phyloP scores from a whole-genome alignment of 2,797 vertebrate genomes.

The Rallus crepitans region DNA sequence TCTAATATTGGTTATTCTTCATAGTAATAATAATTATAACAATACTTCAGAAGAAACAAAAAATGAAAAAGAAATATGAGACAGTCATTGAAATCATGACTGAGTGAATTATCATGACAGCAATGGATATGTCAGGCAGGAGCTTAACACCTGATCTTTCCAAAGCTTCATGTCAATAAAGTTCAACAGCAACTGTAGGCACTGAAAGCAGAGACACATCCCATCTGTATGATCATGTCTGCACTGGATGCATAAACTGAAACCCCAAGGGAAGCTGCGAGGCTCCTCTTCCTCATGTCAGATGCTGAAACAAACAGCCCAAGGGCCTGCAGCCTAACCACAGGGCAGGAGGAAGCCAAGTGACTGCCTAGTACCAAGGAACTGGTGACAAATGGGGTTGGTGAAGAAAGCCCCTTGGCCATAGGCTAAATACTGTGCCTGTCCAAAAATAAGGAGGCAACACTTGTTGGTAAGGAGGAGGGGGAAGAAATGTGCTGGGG shows the following conservation, averaged over 20 bases:
- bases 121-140: background rate
- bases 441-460: background rate
- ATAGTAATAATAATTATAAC: background rate
- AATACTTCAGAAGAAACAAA: background rate
- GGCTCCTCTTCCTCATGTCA: background rate
- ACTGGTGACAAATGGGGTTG: background rate
- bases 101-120: background rate
- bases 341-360: background rate
- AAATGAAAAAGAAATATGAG: background rate
- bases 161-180: background rate
- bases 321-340: background rate
- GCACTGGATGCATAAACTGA: background rate
- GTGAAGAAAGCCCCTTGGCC: background rate
- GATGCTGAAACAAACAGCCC: constrained; percentile 16
- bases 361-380: background rate
- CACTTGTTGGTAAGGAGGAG: background rate
- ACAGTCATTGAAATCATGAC: background rate
- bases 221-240: background rate
- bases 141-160: constrained; percentile 4
- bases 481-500: background rate
- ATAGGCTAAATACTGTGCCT: background rate
- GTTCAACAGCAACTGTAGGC: background rate
- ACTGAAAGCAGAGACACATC: constrained; percentile 19
- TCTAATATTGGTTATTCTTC: background rate
- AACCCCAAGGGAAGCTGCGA: background rate